Evolutionary conservation across 2,888 invertebrate species (phyloP).

Genomic region (Idaea straminata): DNA sequence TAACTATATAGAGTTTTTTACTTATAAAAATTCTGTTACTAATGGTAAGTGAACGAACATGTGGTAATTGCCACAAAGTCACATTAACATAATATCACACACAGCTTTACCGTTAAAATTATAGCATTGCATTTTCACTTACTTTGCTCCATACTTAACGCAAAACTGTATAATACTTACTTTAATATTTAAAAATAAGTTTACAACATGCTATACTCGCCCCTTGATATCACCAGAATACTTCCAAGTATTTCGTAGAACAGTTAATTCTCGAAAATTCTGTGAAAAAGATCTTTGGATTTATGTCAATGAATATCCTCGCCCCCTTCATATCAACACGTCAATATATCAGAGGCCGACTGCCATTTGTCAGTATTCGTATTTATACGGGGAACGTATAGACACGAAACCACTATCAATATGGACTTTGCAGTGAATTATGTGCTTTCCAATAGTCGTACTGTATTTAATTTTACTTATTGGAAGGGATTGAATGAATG

Average conservation of each 20-base stretch:
- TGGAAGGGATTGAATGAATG: background rate
- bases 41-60: background rate
- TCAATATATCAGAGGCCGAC: constrained; percentile 55
- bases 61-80: background rate
- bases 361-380: constrained; percentile 55
- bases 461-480: constrained; percentile 9
- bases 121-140: no score
- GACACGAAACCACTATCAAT: constrained; percentile 25
- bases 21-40: background rate
- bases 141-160: no score
- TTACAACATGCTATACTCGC: no score
- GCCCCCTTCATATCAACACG: constrained; percentile 53
- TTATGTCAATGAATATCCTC: constrained; percentile 52
- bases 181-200: no score
- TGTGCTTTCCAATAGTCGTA: background rate
- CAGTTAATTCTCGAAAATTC: constrained; percentile 32
- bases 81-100: background rate
- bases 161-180: no score
- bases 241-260: constrained; percentile 12
- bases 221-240: no score
- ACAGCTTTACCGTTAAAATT: no score
- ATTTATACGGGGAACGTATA: constrained; percentile 48
- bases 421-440: constrained; percentile 8
- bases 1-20: background rate
- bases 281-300: constrained; percentile 44